Percentiles rank a stretch among this genome's conserved stretches.
phyloP scores from a whole-genome alignment of 1,140 invertebrate genomes.

The Phthorimaea operculella region DNA sequence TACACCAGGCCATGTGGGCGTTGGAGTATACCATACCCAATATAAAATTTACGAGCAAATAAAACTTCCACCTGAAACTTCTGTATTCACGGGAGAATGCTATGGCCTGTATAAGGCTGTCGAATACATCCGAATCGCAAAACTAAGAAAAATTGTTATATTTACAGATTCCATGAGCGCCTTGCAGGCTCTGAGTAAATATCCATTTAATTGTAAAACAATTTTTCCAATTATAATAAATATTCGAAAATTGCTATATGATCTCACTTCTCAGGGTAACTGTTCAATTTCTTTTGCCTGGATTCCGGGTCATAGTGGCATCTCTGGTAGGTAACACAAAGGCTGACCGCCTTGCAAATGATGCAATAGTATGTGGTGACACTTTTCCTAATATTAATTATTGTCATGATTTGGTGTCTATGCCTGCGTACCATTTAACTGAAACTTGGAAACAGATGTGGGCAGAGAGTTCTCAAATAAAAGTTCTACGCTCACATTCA shows the following conservation, averaged over 20 bases:
- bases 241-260: background rate
- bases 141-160: no score
- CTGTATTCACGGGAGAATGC: no score
- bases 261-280: background rate
- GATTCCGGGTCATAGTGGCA: no score
- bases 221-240: background rate
- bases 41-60: no score
- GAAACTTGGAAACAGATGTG: background rate
- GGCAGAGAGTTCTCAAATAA: no score
- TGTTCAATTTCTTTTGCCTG: background rate
- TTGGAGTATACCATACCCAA: no score
- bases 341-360: background rate
- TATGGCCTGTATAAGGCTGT: no score
- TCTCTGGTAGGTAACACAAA: background rate
- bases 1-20: no score
- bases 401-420: background rate
- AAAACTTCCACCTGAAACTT: no score
- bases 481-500: background rate
- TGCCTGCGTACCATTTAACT: background rate
- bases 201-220: background rate
- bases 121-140: no score
- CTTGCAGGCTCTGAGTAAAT: background rate
- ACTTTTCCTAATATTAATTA: background rate
- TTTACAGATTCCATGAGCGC: no score
- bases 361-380: background rate